Base-by-base conservation (phyloP, 1,140 invertebrate genomes). In the Liolophura sinensis region DNA sequence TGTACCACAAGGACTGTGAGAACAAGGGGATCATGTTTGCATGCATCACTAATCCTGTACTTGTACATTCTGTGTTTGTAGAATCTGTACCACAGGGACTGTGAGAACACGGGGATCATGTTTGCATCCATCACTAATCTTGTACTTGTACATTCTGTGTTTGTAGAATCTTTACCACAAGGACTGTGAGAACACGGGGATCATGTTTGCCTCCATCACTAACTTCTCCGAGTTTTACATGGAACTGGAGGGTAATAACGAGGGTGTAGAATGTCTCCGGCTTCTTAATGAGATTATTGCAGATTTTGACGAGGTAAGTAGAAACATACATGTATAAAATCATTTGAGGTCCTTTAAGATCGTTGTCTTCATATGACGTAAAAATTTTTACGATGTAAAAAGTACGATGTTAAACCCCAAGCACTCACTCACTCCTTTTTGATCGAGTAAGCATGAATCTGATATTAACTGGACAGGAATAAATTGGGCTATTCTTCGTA, bases 171-270 rank as follows among this genome's bases (percentile, higher is more conserved):
- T 97, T 72, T 97, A 97, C 85, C 92, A 96, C 85, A 92, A 96
- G 85, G 94, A 93, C 78, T 96, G 96, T 84, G 90, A 92, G 70
- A 90, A 93, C 76, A 93, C 95, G 40, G 94, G 94, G 60, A 93
- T 97, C 24, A 91, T 96, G 69, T 97, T 97, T 87, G 95, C 94
- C 20, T 94, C 93, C n/a, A 96, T 97, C 77, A 92, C 94, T 68
- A 97, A 97, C 86, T 97, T 96, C 84, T 93, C 95, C 81, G 95
- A 97, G 85, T 97, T 97, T 86, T 97, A 96, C 85, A 94, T 92
- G 74, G 94, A 97, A 86, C 87, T 96, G 71, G 94, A 96, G 84
- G 93, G 75, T 11, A 82, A 93, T 54, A 95, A 98, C 81, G 95
- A 96, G 31, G 88, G 97, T 64, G 95, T 98, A 83, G 98, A 96